Conservation (phyloP, 2,113 vertebrate species). For the Embiotoca jacksoni region DNA sequence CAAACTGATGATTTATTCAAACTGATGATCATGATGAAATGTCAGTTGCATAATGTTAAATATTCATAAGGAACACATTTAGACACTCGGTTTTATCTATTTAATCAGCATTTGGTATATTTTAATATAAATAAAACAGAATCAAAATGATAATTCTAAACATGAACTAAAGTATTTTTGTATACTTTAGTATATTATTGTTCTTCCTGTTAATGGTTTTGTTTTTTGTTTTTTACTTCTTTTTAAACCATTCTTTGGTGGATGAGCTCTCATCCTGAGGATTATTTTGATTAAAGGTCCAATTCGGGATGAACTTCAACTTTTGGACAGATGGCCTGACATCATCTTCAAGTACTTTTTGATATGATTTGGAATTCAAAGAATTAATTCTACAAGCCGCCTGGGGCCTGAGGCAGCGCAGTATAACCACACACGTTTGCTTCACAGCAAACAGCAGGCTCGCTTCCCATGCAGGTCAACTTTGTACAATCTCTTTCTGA, state of each 20-base stretch:
- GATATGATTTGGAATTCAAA: neutral
- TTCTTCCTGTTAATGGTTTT: neutral
- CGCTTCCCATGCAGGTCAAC: neutral
- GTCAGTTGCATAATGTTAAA: neutral
- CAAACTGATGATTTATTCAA: neutral
- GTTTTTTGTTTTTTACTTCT: neutral
- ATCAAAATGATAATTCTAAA: too few relatives aligned
- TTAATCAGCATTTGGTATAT: neutral
- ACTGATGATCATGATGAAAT: neutral
- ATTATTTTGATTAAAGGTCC: too few relatives aligned
- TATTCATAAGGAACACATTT: neutral
- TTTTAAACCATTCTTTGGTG: too few relatives aligned
- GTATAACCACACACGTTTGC: too few relatives aligned
- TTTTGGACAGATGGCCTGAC: too few relatives aligned
- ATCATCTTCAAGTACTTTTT: neutral
- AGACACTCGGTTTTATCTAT: neutral
- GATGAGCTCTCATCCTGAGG: too few relatives aligned
- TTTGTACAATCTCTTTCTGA: neutral
- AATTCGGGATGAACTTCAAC: too few relatives aligned
- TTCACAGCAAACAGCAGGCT: too few relatives aligned
- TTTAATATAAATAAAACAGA: neutral
- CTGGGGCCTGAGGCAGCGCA: neutral
- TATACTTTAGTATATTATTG: too few relatives aligned
- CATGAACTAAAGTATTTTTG: too few relatives aligned
- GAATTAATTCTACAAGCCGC: neutral